phyloP scores from a whole-genome alignment of 2,797 vertebrate species.

The Notolepis coatsorum region DNA sequence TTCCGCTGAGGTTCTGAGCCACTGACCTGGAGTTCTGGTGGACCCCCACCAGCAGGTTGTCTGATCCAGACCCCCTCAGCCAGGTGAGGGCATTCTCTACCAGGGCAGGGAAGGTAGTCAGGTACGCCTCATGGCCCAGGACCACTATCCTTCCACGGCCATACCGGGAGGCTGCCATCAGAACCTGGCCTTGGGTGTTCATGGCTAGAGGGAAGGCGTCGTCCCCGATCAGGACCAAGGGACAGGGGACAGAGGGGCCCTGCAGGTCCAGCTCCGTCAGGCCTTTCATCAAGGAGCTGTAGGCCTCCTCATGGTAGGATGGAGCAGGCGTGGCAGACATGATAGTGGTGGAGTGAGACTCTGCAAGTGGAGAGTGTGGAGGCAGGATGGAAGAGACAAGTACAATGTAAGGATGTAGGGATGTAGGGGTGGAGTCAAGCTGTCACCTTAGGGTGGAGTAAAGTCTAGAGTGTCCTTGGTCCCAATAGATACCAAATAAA shows the following conservation, averaged over 20 bases:
- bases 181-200: conserved; percentile 74
- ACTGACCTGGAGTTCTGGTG: conserved; percentile 55
- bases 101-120: conserved; percentile 71
- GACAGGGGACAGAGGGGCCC: conserved; percentile 53
- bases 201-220: conserved; percentile 81
- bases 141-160: conserved; percentile 83
- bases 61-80: conserved; percentile 70
- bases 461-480: too few species aligned
- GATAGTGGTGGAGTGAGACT: neutral
- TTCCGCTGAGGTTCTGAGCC: conserved; percentile 56
- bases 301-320: conserved; percentile 48
- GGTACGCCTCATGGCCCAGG: conserved; percentile 81
- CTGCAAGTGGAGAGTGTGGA: neutral
- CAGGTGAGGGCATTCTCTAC: conserved; percentile 82
- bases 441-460: neutral
- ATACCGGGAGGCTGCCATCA: conserved; percentile 85
- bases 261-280: conserved; percentile 75
- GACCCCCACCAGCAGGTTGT: conserved; percentile 56
- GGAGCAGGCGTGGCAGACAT: conserved; percentile 43
- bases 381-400: neutral
- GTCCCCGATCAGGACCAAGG: conserved; percentile 82
- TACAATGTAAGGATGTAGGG: neutral
- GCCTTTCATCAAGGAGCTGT: conserved; percentile 72
- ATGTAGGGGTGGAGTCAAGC: neutral
- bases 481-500: too few species aligned